Evolutionary conservation across 2,113 vertebrate species (phyloP).

Genomic region (Alethe diademata): DNA sequence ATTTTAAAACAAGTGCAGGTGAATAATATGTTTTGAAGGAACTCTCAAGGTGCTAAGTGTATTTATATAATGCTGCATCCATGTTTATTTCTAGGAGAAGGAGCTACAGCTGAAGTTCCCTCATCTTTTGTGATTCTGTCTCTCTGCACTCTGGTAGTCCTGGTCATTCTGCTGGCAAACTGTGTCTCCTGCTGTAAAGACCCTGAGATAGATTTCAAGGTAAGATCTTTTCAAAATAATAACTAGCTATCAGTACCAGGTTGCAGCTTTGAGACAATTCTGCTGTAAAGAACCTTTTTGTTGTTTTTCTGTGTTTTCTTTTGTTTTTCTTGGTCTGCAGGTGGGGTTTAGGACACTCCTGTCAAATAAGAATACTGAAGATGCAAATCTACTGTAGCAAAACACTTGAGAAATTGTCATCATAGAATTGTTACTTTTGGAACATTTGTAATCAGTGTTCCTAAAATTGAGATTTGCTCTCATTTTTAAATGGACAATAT

Average conservation of each 20-base stretch:
- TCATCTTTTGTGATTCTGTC: constrained; percentile 81
- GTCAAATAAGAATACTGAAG: neutral
- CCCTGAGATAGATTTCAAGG: constrained; percentile 96
- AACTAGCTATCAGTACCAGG: neutral
- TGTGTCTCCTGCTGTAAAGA: constrained; percentile 97
- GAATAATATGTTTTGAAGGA: neutral
- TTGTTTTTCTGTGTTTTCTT: neutral
- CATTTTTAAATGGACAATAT: neutral
- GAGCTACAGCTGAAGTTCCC: constrained; percentile 63
- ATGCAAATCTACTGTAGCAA: neutral
- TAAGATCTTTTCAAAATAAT: constrained; percentile 58
- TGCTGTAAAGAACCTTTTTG: neutral
- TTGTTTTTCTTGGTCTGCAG: neutral
- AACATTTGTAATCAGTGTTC: neutral
- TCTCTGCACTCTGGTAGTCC: constrained; percentile 77
- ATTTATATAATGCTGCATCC: neutral
- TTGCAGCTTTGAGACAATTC: neutral
- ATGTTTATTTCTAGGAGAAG: constrained; percentile 68
- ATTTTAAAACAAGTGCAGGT: neutral
- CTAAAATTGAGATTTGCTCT: neutral
- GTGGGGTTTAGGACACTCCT: neutral
- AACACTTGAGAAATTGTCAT: neutral
- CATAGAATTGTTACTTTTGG: neutral
- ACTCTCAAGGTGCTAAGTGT: neutral
- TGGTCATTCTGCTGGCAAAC: constrained; percentile 85